phyloP scores from a whole-genome alignment of 2,113 vertebrate genomes.

The Cathartes aura region DNA sequence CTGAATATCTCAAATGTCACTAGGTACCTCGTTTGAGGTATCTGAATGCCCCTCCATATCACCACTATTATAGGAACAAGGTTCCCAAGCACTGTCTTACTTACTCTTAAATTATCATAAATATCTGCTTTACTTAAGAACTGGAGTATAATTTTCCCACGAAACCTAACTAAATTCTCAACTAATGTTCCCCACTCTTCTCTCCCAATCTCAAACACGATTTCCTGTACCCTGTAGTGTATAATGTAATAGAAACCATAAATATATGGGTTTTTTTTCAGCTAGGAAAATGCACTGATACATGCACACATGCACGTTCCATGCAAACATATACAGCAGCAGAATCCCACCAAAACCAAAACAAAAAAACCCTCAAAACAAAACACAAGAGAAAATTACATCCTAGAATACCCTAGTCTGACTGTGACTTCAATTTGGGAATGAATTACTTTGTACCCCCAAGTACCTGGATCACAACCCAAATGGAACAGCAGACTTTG shows the following conservation, averaged over 20 bases:
- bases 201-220: background rate
- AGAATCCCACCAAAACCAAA: background rate
- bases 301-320: too few species aligned
- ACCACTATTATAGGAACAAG: background rate
- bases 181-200: rapidly evolving
- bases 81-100: background rate
- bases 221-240: background rate
- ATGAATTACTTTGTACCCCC: background rate
- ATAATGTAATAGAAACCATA: background rate
- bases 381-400: background rate
- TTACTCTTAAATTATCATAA: background rate
- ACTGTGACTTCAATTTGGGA: background rate
- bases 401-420: background rate
- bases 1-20: background rate
- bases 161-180: background rate
- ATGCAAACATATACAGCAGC: background rate
- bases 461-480: background rate
- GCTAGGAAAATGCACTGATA: background rate
- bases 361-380: background rate
- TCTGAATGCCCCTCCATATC: too few species aligned
- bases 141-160: background rate
- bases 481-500: background rate
- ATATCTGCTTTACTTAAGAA: background rate
- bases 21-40: background rate
- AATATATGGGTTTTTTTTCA: rapidly evolving